Evolutionary conservation across 2,113 vertebrate genomes (phyloP).

Genomic region (Herpetotheres cachinnans): DNA sequence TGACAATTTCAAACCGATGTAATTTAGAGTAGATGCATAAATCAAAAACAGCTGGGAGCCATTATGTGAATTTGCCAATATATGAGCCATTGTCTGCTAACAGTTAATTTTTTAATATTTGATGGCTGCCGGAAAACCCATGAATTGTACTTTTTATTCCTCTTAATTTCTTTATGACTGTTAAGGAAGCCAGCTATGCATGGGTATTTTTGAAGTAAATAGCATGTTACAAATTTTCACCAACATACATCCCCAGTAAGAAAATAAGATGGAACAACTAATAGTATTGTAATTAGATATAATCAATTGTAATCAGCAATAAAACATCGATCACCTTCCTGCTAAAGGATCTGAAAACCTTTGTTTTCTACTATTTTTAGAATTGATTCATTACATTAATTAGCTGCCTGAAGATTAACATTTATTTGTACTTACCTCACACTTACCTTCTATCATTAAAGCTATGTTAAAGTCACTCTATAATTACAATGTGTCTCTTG

Average conservation of each 20-base stretch:
- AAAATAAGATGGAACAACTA: slow-evolving; percentile 8
- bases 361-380: slow-evolving; percentile 60
- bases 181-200: not conserved
- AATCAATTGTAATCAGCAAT: not conserved
- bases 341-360: slow-evolving; percentile 27
- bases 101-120: not conserved
- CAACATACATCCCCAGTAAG: not conserved
- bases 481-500: slow-evolving; percentile 58
- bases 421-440: slow-evolving; percentile 60
- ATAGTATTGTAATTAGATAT: not conserved
- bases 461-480: slow-evolving; percentile 16
- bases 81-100: not conserved
- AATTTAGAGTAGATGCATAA: not conserved
- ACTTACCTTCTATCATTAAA: slow-evolving; percentile 49
- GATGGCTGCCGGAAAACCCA: not conserved
- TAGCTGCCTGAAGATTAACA: slow-evolving; percentile 56
- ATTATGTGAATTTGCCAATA: not conserved
- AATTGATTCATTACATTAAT: slow-evolving; percentile 67
- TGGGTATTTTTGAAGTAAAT: not conserved
- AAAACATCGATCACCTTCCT: not conserved
- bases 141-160: not conserved
- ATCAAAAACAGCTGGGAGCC: not conserved
- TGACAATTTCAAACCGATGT: not conserved
- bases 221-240: not conserved
- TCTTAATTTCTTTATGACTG: not conserved